These are phyloP conservation scores for Lepidotrigona ventralis DNA, from an alignment of 1,140 invertebrate genomes.

Conservation along the genomic window DNA sequence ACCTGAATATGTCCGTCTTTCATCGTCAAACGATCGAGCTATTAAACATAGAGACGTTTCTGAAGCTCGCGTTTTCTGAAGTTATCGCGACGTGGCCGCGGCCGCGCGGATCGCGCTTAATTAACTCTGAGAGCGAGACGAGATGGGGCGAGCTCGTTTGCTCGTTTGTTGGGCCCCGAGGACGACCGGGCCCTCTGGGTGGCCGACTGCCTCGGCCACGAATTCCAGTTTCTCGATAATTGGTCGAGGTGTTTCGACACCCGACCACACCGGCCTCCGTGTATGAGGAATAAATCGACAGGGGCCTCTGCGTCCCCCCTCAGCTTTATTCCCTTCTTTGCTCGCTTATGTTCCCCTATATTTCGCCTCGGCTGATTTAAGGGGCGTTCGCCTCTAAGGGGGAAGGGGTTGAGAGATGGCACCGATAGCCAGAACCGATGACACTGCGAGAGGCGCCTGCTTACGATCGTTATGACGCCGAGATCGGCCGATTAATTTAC, in stretches of 20 bases:
- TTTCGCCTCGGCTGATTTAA: conserved; percentile 40
- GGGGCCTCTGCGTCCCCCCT: conserved; percentile 10
- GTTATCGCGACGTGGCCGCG: not conserved
- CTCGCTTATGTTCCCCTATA: not conserved
- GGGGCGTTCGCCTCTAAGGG: not conserved
- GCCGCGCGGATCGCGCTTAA: conserved; percentile 77
- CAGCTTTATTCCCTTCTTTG: conserved; percentile 30
- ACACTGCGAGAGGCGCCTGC: conserved; percentile 61
- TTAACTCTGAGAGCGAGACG: conserved; percentile 74
- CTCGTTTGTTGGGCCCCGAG: conserved; percentile 73
- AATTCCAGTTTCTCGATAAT: conserved; percentile 81
- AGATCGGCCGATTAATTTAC: conserved; percentile 56
- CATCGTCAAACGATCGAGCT: not conserved
- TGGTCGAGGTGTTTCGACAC: conserved; percentile 81
- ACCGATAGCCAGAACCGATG: conserved; percentile 52
- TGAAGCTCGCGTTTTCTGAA: not conserved
- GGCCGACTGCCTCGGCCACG: conserved; percentile 75
- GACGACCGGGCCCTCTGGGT: conserved; percentile 55
- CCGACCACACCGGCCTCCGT: conserved; percentile 75
- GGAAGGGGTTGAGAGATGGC: conserved; percentile 45
- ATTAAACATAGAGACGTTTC: not conserved
- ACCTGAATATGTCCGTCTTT: not conserved
- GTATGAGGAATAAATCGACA: conserved; percentile 72
- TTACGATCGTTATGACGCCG: conserved; percentile 63
- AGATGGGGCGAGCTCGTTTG: conserved; percentile 74